A percentile compares a stretch with the other conserved stretches of the same genome.
phyloP scores from a whole-genome alignment of 2,113 vertebrate species.

The Ophthalmolycus amberensis region DNA sequence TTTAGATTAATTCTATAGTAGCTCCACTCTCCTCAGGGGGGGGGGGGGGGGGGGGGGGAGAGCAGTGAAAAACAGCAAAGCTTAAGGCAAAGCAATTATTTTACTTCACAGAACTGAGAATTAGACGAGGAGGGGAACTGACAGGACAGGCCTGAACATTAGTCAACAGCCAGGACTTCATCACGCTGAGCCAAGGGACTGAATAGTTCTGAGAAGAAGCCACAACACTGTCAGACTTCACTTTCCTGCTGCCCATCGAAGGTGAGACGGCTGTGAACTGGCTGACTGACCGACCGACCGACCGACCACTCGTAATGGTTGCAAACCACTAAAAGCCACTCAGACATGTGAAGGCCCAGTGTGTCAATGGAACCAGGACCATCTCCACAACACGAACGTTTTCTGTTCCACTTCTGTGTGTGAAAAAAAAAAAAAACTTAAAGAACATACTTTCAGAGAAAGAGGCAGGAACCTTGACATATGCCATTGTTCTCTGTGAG shows the following conservation, averaged over 20 bases:
- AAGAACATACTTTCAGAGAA: not conserved
- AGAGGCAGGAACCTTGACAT: not conserved
- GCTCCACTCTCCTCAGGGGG: constrained; percentile 21
- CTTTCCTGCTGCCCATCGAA: constrained; percentile 46
- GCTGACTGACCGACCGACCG: constrained; percentile 39
- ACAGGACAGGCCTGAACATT: constrained; percentile 48
- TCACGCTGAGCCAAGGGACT: constrained; percentile 26
- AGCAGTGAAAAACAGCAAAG: constrained; percentile 13
- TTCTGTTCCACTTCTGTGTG: constrained; percentile 25
- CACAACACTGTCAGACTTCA: constrained; percentile 28
- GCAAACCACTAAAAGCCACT: constrained; percentile 21
- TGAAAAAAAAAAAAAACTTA: not conserved
- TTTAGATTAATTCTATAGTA: constrained; percentile 27
- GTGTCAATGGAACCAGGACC: constrained; percentile 16
- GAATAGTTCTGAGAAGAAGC: constrained; percentile 21
- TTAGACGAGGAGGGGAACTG: constrained; percentile 24
- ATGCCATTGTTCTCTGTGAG: not conserved
- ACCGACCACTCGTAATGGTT: constrained; percentile 20
- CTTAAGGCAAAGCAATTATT: constrained; percentile 43
- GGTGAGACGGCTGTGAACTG: constrained; percentile 27
- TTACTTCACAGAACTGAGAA: constrained; percentile 53
- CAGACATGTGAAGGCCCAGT: constrained; percentile 23
- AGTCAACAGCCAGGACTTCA: constrained; percentile 14
- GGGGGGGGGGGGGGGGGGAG: not conserved
- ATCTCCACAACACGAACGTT: constrained; percentile 4